Base-by-base conservation (phyloP, 2,113 vertebrate genomes). In the Acanthochromis polyacanthus region DNA sequence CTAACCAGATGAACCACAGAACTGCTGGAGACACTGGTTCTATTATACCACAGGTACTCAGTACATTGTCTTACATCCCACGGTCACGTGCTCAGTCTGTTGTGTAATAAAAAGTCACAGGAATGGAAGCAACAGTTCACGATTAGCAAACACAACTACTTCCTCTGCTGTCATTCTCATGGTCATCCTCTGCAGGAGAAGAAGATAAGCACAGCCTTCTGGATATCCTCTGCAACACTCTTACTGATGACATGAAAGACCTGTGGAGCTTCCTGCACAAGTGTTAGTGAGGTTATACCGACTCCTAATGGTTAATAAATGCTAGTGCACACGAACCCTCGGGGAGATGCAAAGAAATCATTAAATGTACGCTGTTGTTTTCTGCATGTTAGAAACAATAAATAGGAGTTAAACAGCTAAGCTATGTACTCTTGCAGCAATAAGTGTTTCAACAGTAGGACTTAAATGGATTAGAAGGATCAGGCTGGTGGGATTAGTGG, bases 391-490 rank as follows among this genome's bases (percentile, higher is more conserved):
- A 17, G 43, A 73, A 81, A 61, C 51, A 81, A 69, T 5, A 51
- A 16, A 9, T 12, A 22, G 7, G 11, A 23, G 46, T 15, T 23
- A 32, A 82, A 75, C 20, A 60, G 69, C 46, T 79, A 25, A 81
- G 46, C 9, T 12, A 19, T 23, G 28, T 59, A 72, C 55, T 79
- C 51, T 77, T 70, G 68, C 76, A 78, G 40, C 63, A 88, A 45
- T 25, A 61, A 53, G 32, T 55, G 69, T 84, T 90, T 87, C 87
- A 51, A 81, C 85, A 87, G 58, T 3, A 25, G 22, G 61, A 12
- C 75, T 72, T 87, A 83, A 81, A 40, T 28, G 70, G 91, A 91
- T 93, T 83, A 85, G 19, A 25, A 45, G 38, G 43, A 86, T 86
- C 53, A 75, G 63, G 69, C 71, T 77, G 73, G 1, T 71, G 52